Conservation (phyloP, 2,888 invertebrate species). For the Belgica antarctica region DNA sequence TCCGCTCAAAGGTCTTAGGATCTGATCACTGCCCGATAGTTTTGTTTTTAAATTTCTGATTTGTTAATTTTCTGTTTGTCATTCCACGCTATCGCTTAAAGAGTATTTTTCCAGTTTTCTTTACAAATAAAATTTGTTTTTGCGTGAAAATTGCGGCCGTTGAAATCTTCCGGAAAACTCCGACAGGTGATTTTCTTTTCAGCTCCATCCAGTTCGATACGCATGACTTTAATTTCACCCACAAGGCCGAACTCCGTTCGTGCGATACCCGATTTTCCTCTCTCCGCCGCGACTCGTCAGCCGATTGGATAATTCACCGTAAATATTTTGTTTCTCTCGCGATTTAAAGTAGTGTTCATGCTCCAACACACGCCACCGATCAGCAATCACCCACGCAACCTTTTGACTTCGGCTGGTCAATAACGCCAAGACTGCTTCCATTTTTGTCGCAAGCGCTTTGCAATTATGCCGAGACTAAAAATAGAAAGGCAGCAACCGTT, state of each 20-base stretch:
- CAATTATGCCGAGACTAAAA: background rate
- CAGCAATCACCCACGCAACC: background rate
- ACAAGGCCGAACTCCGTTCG: background rate
- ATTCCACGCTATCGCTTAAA: too few relatives aligned
- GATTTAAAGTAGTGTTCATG: too few relatives aligned
- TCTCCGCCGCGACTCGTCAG: background rate
- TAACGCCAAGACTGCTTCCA: constrained; percentile 1
- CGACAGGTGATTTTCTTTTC: background rate
- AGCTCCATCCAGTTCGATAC: background rate
- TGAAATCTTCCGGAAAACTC: constrained; percentile 14
- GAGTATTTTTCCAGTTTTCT: too few relatives aligned
- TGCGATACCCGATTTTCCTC: background rate
- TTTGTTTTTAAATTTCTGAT: constrained; percentile 67
- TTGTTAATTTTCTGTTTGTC: too few relatives aligned
- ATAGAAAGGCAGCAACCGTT: constrained; percentile 10
- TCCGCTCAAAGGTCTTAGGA: constrained; percentile 78
- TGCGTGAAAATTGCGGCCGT: too few relatives aligned
- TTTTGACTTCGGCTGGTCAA: constrained; percentile 1
- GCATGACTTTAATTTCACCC: background rate
- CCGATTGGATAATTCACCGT: constrained; percentile 3
- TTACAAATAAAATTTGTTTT: too few relatives aligned
- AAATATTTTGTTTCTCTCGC: background rate
- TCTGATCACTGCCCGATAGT: constrained; percentile 96
- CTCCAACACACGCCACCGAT: too few relatives aligned
- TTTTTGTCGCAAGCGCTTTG: background rate